Base-by-base conservation (phyloP, 2,113 vertebrate genomes). In the Gnathonemus echidnorhynchus region DNA sequence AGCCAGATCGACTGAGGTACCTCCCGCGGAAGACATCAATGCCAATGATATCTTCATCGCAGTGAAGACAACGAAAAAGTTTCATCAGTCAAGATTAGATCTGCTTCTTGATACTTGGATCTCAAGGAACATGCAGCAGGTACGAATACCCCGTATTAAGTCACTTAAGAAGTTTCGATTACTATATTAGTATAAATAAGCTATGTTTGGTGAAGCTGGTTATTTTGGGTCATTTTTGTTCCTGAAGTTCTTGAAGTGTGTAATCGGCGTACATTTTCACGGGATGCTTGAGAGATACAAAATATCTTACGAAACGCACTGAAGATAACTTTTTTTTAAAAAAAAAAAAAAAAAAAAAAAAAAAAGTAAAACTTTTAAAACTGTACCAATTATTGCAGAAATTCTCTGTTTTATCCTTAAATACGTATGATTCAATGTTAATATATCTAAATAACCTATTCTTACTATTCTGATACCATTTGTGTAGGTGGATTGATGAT, bases 91-190 rank as follows among this genome's bases (percentile, higher is more conserved):
- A 91, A 95, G 98, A 58, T 95, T 99, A 92, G 96, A 97, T 91
- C 95, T 99, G 91, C 96, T 98, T 93, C 94, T 98, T 90, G 97
- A 98, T 89, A 98, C 98, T 9, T 99, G 98, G 98, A 96, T 98
- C 93, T 97, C 97, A 92, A 96, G 97, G 88, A 95, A 96, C 93
- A 93, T 93, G 92, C 96, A 95, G 90, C 96, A 97, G 97, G 98
- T 99, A 93, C 96, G 45, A 48, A 42, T 21, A 85, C 17, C 17
- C n/a, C 19, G n/a, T 85, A 27, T 83, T 52, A 8, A 31, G n/a
- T 77, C 70, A 77, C 70, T 39, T 39, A 39, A 35, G 3, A 80
- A 11, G 27, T 80, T 42, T 35, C 13, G 10, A 19, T 80, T 39
- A 3, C 13, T 13, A 74, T 35, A 74, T 27, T 35, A 35, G 9